Conservation (phyloP, 2,113 vertebrate species). For the Cichladusa arquata region DNA sequence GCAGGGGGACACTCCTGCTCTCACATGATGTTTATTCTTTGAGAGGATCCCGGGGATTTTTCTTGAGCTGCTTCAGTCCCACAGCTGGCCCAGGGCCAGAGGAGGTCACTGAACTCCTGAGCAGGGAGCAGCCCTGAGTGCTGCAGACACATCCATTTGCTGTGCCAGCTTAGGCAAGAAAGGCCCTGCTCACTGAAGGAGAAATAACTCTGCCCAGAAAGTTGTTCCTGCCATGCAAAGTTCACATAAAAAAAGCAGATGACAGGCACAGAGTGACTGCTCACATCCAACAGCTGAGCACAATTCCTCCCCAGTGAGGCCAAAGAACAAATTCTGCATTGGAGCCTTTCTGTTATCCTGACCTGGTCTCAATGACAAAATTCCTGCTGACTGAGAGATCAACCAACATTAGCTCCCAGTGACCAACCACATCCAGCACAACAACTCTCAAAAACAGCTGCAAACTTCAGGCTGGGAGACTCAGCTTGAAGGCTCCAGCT, state of each 20-base stretch:
- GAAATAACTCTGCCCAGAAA: background rate
- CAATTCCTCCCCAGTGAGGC: fast-evolving
- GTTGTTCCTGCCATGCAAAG: background rate
- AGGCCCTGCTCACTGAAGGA: fast-evolving
- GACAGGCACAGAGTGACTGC: background rate
- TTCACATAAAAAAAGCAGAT: background rate
- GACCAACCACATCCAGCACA: background rate
- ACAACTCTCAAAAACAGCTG: background rate
- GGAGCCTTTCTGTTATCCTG: background rate
- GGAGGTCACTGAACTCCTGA: background rate
- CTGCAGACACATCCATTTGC: fast-evolving
- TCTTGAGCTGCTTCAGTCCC: background rate
- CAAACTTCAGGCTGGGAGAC: background rate
- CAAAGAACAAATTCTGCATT: background rate
- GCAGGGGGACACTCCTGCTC: background rate
- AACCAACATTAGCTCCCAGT: background rate
- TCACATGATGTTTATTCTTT: slow-evolving; percentile 22
- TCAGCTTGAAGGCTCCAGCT: fast-evolving
- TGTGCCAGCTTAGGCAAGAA: background rate
- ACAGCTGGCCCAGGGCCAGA: background rate
- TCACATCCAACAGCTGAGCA: background rate
- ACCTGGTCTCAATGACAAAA: background rate
- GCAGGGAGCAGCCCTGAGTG: background rate
- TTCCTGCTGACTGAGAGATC: background rate
- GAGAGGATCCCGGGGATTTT: slow-evolving; percentile 42